Evolutionary conservation across 2,888 invertebrate genomes (phyloP), one percentile per base, ranked within the genome.

Genomic region (Paralinhomoeus sp.): DNA sequence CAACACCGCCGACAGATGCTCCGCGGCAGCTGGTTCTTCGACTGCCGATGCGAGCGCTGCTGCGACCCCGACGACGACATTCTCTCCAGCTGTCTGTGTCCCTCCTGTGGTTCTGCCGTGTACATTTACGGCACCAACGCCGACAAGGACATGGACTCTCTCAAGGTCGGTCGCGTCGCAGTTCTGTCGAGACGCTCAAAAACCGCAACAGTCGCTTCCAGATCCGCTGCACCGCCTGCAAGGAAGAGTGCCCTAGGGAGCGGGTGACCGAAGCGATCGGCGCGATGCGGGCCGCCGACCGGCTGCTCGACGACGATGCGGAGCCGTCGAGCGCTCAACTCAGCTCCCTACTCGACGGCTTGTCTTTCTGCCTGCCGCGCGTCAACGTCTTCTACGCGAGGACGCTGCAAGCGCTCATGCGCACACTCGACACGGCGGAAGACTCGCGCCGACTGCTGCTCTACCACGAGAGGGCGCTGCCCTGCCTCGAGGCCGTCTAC

Each of bases 1-100:
- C 51, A 54, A 24, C 53, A 53, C 35, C 52, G 59, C 7, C 49
- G 51, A 13, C 53, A 56, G 27, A 41, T 54, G 48, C 47, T 61
- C 2, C 51, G 51, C 15, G 45, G 24, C 7, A 37, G 21, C 20
- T 27, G 27, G 27, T 60, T 56, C 43, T 60, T 60, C 44, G 47
- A 53, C 17, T 61, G 61, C 47, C 47, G 57, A 31, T 61, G 61
- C 46, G 51, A 51, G 13, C 51, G 61, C 21, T 61, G 61, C 44
- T 21, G 17, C 22, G 42, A 45, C 23, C n/a, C 17, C 18, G 5
- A 7, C 12, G 47, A 45, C 17, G 39, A 47, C 31, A 17, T 42
- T 15, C 23, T 47, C 36, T 41, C 40, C 35, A 39, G 38, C 24
- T 17, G 45, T 7, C 46, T 49, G 27, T 59, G 59, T 39, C 58